Conservation (phyloP, 64 coral and sea anemone species). For the Actinia tenebrosa region DNA sequence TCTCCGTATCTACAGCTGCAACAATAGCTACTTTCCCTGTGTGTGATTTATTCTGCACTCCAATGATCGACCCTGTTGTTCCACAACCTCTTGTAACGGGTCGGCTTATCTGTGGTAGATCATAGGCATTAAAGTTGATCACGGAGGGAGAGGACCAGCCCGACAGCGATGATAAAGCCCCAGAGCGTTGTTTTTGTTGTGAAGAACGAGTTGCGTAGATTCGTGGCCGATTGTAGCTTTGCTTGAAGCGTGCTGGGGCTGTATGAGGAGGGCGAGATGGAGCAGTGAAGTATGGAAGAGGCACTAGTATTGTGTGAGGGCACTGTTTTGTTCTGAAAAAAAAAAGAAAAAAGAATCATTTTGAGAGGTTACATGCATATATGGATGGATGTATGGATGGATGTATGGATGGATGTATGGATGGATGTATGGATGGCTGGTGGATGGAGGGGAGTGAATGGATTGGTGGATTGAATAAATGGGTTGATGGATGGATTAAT, state of each 20-base stretch:
- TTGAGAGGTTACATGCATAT: too few species aligned
- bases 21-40: constrained; percentile 54
- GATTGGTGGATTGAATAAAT: too few species aligned
- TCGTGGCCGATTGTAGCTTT: neutral
- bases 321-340: constrained; percentile 27
- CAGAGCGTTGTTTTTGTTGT: neutral
- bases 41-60: constrained; percentile 27
- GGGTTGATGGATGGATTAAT: too few species aligned
- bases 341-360: neutral
- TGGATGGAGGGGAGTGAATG: too few species aligned
- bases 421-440: too few species aligned
- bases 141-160: constrained; percentile 56
- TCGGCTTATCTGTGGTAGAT: constrained; percentile 41
- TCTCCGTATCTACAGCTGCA: neutral
- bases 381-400: too few species aligned
- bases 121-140: constrained; percentile 58
- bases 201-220: neutral
- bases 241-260: constrained; percentile 5
- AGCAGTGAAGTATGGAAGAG: constrained; percentile 66
- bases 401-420: too few species aligned
- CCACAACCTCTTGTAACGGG: constrained; percentile 52
- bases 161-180: neutral
- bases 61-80: constrained; percentile 28
- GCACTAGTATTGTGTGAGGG: constrained; percentile 34
- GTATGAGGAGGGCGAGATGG: constrained; percentile 25